A percentile compares a stretch with the other conserved stretches of the same genome.
Evolutionary conservation across 92 coral and sea anemone genomes (phyloP).

Genomic region (Phenganax marumi): DNA sequence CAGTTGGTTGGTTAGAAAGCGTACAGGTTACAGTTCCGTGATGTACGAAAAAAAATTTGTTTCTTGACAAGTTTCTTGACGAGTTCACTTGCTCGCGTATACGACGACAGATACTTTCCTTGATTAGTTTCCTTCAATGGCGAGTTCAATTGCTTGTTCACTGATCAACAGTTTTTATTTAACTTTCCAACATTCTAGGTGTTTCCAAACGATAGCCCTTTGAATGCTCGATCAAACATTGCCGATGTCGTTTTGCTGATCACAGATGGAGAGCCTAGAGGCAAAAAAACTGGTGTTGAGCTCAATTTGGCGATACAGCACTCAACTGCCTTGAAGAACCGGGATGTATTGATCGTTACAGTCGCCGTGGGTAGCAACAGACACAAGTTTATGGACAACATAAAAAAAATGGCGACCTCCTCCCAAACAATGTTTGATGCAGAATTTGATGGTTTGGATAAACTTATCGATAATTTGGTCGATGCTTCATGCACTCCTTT

Average conservation of each 20-base stretch:
- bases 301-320: background rate
- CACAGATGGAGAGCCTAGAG: constrained; percentile 9
- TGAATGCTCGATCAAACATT: background rate
- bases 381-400: background rate
- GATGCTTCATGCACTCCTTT: constrained; percentile 9
- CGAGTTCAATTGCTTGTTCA: no score
- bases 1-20: no score
- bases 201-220: background rate
- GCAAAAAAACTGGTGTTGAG: background rate
- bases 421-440: background rate
- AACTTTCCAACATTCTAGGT: background rate
- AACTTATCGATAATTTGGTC: constrained; percentile 1
- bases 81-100: no score
- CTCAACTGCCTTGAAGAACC: background rate
- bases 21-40: no score
- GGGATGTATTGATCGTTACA: background rate
- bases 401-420: background rate
- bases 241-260: background rate
- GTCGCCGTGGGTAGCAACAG: background rate
- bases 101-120: no score
- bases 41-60: no score
- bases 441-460: constrained; percentile 10
- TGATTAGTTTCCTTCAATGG: background rate
- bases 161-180: no score
- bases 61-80: no score